Evolutionary conservation across 2,888 invertebrate species (phyloP), one percentile per base, ranked within the genome.

Genomic region (Linyphia triangularis): DNA sequence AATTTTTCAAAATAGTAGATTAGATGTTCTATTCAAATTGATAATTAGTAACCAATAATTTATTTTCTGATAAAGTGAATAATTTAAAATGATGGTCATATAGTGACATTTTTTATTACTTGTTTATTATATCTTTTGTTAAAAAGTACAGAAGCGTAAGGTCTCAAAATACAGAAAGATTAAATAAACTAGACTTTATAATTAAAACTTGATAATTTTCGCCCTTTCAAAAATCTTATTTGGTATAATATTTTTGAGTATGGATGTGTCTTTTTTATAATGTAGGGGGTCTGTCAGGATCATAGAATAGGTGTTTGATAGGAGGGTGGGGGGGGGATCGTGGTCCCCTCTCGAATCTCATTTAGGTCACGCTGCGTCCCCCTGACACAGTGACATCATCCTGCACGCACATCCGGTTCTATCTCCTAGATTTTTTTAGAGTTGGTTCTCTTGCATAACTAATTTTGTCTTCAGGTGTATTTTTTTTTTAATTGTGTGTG

Each of bases 351-450:
- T 30, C n/a, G 43, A 40, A 43, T 65, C 65, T 33, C 85, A 85
- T 70, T 70, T 43, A 82, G 88, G 88, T 88, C 73, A 86, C 51
- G 61, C 10, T n/a, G 43, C 81, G 86, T 73, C 63, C 88, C 82
- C 77, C 81, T 88, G 88, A 88, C 88, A 88, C 77, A 88, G 88
- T 88, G 82, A 88, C 88, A 88, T 77, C 63, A 24, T 19, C 72
- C 24, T 28, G 24, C 51, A 24, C 13, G 75, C 63, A 63, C 28
- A 83, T 88, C 88, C 82, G 88, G 82, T 40, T 82, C 40, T 26
- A 63, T 28, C 72, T 86, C 79, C 86, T 79, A 30, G 57, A 57
- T 30, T 33, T 51, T 19, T 7, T 59, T 30, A 30, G 59, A 59
- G 24, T 70, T 22, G 51, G 9, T 51, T 51, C 16, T 9, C 16